These are phyloP conservation scores for Cheilosia scutellata DNA, from an alignment of 2,888 invertebrate species.

Conservation along the genomic window DNA sequence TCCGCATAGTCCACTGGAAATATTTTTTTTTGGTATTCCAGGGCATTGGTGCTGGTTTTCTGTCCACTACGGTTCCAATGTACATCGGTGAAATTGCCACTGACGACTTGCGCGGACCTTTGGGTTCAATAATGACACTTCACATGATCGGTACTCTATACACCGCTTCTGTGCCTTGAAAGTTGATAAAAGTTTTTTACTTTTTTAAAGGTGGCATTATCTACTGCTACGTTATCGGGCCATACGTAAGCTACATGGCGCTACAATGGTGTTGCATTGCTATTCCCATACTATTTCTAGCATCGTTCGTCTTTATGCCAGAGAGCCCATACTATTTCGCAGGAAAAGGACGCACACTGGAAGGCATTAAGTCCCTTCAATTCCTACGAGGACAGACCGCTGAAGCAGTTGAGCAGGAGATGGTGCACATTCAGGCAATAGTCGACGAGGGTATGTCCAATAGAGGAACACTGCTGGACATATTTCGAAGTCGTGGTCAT, in stretches of 20 bases:
- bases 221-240: conserved; percentile 89
- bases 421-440: conserved; percentile 86
- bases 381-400: conserved; percentile 87
- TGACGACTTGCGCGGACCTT: conserved; percentile 90
- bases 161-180: neutral
- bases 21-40: conserved; percentile 7
- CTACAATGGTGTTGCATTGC: conserved; percentile 88
- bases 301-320: conserved; percentile 89
- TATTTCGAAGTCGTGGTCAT: conserved; percentile 88
- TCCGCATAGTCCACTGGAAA: neutral
- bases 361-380: conserved; percentile 88
- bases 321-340: conserved; percentile 92
- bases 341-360: conserved; percentile 85
- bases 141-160: conserved; percentile 86
- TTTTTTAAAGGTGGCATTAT: conserved; percentile 86
- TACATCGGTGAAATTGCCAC: conserved; percentile 94
- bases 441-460: conserved; percentile 84
- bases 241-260: conserved; percentile 87
- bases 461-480: conserved; percentile 85
- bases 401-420: conserved; percentile 87
- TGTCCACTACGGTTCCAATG: conserved; percentile 91
- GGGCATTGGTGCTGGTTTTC: conserved; percentile 88
- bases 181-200: neutral
- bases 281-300: conserved; percentile 87
- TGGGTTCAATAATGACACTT: conserved; percentile 92